Evolutionary conservation across 2,888 invertebrate genomes (phyloP), one percentile per base, ranked within the genome.

Genomic region (Belgica antarctica): DNA sequence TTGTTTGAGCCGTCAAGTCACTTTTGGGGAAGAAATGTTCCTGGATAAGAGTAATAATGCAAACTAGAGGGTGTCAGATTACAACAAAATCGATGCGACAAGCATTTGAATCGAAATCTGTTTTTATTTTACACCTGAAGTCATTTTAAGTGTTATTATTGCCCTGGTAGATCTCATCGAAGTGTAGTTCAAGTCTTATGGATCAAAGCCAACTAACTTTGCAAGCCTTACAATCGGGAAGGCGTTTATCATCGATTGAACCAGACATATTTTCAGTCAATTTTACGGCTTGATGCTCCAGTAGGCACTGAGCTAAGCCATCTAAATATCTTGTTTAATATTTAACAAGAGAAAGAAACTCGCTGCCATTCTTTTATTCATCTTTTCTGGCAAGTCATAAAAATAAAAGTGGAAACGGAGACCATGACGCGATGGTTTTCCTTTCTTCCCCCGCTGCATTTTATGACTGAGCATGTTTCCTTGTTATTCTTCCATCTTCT

Each of bases 71-170:
- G 68, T 68, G 68, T 68, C 68, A 57, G n/a, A 57, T 68, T 68
- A 68, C 57, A 68, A 52, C 24, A 28, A 15, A 19, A 57, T 28
- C 8, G 24, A 12, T 24, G 31, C 17, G 68, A 68, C 57, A 19
- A 52, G 57, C 19, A 68, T 57, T 57, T 57, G 57, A 68, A 68
- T 68, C 15, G 57, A 52, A 68, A 68, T 68, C 34, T 68, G 68
- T 52, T 65, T 65, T 65, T 65, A 65, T 65, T 47, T 65, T 47
- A 1, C 15, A 27, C 25, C 47, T 41, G 41, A 63, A 63, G 36
- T 63, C 63, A 63, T 41, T 36, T 63, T 10, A 10, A n/a, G 17
- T 52, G 52, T 52, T 52, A 12, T 52, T 17, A 52, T 22, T 52
- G 7, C 52, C 41, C 41, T 41, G 10, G 4, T 22, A 22, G 19